Percentiles rank a stretch among this genome's conserved stretches.
Evolutionary conservation across 2,113 vertebrate genomes (phyloP).

Genomic region (Lepus timidus): DNA sequence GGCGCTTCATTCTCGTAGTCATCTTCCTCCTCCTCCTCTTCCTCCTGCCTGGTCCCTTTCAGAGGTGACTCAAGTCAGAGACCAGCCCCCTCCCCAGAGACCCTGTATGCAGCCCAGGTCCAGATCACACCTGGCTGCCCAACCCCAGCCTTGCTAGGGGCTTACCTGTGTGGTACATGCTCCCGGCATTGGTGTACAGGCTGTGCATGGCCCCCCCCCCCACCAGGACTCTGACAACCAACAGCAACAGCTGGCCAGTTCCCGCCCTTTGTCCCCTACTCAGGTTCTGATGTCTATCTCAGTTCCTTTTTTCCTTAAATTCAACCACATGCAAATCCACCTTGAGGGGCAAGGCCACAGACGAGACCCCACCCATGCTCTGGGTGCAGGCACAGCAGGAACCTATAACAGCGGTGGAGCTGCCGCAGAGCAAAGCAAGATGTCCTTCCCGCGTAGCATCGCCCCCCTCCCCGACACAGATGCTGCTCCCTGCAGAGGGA

Average conservation of each 20-base stretch:
- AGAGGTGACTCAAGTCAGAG: neutral
- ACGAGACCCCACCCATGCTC: neutral
- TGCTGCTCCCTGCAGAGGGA: too few species aligned
- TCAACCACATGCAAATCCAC: constrained; percentile 63
- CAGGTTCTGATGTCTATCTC: neutral
- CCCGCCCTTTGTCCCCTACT: neutral
- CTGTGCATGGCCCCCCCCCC: neutral
- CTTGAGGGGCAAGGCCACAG: neutral
- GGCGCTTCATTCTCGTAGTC: constrained; percentile 71
- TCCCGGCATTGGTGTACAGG: neutral
- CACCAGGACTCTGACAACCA: accelerated
- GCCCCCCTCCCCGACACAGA: too few species aligned
- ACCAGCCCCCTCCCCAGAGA: neutral
- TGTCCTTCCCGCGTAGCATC: too few species aligned
- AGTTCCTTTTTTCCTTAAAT: constrained; percentile 57
- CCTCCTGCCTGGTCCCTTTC: neutral
- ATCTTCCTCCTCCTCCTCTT: neutral
- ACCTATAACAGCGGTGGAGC: too few species aligned
- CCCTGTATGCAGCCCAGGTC: neutral
- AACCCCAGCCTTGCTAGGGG: neutral
- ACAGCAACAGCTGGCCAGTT: accelerated
- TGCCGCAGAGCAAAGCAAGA: too few species aligned
- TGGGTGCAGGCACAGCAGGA: neutral
- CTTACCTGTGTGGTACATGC: neutral
- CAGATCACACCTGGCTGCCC: neutral